These are phyloP conservation scores for Theristicus caerulescens DNA, from an alignment of 2,113 vertebrate genomes.

Conservation along the genomic window DNA sequence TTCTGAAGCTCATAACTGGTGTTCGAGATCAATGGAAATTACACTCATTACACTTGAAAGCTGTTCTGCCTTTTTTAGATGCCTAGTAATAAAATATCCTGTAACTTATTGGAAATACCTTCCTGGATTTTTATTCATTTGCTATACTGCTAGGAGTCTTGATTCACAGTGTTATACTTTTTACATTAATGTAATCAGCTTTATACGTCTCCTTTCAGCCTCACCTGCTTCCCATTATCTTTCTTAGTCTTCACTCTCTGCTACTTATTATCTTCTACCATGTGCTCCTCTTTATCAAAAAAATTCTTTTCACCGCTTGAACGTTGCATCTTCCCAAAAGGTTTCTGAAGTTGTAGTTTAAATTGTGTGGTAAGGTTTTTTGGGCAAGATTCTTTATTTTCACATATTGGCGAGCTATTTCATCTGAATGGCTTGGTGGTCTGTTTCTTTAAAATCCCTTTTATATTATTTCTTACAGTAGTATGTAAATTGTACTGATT, in stretches of 20 bases:
- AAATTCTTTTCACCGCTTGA: background rate
- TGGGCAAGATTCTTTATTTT: background rate
- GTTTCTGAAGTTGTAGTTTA: background rate
- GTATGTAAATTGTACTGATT: background rate
- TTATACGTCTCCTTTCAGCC: background rate
- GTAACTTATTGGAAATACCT: background rate
- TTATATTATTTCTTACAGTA: background rate
- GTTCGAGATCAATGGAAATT: background rate
- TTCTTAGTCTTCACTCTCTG: background rate
- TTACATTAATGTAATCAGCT: background rate
- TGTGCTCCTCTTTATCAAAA: background rate
- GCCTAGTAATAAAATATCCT: background rate
- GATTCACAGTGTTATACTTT: background rate
- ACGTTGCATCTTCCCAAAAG: background rate
- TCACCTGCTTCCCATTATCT: background rate
- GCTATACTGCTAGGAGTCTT: background rate
- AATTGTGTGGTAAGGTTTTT: background rate
- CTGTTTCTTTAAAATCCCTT: background rate
- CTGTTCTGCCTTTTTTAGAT: background rate
- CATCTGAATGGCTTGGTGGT: background rate
- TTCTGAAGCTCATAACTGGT: background rate
- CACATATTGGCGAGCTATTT: fast-evolving
- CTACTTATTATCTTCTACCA: background rate
- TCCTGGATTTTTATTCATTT: background rate
- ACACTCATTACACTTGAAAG: background rate